Evolutionary conservation across 2,888 invertebrate species (phyloP).

Genomic region (Drosophila birchii): DNA sequence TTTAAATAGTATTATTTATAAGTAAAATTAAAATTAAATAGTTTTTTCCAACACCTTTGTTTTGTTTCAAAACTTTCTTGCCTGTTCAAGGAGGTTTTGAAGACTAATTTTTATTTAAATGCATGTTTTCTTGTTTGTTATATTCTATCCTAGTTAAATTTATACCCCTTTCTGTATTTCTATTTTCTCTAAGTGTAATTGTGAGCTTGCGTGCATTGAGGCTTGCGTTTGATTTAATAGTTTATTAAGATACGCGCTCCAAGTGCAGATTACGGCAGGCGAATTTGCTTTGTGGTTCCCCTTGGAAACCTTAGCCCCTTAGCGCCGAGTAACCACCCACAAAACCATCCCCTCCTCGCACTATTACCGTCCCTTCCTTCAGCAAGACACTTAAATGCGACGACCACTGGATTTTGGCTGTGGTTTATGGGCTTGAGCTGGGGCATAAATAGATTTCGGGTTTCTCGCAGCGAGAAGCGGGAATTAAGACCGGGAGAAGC

Average conservation of each 20-base stretch:
- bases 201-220: conserved; percentile 67
- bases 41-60: too few species aligned
- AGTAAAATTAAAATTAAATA: too few species aligned
- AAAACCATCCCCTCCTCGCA: conserved; percentile 7
- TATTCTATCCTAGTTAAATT: neutral
- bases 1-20: too few species aligned
- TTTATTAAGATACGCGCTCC: conserved; percentile 77
- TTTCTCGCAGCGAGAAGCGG: conserved; percentile 16
- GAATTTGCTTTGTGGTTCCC: conserved; percentile 60
- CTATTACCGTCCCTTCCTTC: conserved; percentile 3
- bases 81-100: too few species aligned
- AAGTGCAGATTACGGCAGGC: conserved; percentile 75
- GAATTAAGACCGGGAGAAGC: neutral
- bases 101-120: rapidly evolving
- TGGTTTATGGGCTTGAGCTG: conserved; percentile 72
- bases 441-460: conserved; percentile 70
- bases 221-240: conserved; percentile 79
- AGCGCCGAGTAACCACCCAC: neutral
- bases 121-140: rapidly evolving
- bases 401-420: conserved; percentile 77
- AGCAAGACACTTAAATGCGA: conserved; percentile 70
- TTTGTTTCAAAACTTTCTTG: too few species aligned
- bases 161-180: neutral
- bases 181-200: conserved; percentile 10
- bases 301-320: neutral